Evolutionary conservation across 2,797 vertebrate genomes (phyloP).

Genomic region (Crypturellus tataupa): DNA sequence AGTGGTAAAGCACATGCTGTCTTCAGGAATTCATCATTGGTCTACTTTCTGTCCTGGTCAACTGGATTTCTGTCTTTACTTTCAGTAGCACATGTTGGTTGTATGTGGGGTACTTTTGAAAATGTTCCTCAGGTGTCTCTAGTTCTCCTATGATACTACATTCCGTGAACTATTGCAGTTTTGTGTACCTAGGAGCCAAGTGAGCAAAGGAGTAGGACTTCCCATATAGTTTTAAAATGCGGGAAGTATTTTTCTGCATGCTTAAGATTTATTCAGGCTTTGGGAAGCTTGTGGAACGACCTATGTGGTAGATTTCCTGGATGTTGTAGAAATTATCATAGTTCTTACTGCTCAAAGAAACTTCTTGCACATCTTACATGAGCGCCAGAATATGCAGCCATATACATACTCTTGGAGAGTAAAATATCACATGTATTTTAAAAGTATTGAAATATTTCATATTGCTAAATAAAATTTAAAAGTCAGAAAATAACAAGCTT

Average conservation of each 20-base stretch:
- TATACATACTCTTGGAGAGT: not conserved
- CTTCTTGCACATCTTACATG: not conserved
- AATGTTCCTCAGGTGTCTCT: not conserved
- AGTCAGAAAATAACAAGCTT: slow-evolving; percentile 75
- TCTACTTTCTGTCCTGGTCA: not conserved
- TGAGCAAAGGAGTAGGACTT: not conserved
- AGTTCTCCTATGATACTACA: not conserved
- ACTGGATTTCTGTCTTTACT: not conserved
- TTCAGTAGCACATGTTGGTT: not conserved
- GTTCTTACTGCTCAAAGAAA: not conserved
- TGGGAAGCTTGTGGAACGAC: not conserved
- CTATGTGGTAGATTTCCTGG: not conserved
- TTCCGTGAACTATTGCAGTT: not conserved
- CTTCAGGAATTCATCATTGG: not conserved
- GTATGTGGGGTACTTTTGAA: not conserved
- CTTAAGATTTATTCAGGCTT: not conserved
- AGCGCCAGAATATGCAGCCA: not conserved
- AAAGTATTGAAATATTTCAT: not conserved
- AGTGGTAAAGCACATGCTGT: not conserved
- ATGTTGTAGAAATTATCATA: not conserved
- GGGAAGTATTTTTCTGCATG: not conserved
- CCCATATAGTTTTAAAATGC: not conserved
- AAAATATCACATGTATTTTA: not conserved
- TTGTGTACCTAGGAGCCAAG: not conserved
- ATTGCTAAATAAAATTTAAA: not conserved